Percentiles rank a stretch among this genome's conserved stretches.
Evolutionary conservation across 2,113 vertebrate species (phyloP).

Genomic region (Pantherophis guttatus): DNA sequence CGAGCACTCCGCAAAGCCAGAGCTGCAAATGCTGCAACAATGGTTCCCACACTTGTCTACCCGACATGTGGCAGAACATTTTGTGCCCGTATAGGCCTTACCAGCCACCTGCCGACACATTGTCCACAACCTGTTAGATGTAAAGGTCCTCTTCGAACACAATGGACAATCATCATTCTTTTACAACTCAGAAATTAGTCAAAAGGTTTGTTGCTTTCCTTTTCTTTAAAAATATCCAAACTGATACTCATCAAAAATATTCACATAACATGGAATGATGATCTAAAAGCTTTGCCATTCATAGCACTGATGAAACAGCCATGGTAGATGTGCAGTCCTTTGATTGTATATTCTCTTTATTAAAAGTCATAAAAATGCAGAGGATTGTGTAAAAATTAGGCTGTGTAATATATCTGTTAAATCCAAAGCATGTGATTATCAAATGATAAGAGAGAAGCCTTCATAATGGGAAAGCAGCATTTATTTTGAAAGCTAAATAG

Average conservation of each 20-base stretch:
- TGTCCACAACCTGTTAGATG: too few species aligned
- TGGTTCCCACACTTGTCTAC: too few species aligned
- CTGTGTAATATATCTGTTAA: constrained; percentile 57
- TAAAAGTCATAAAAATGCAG: constrained; percentile 63
- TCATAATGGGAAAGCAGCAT: constrained; percentile 41
- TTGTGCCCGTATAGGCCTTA: too few species aligned
- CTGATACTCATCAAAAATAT: not conserved
- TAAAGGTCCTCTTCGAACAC: too few species aligned
- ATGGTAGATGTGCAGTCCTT: not conserved
- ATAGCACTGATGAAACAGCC: not conserved
- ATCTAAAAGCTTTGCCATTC: not conserved
- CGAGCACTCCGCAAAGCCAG: too few species aligned
- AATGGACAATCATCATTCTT: not conserved
- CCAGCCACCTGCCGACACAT: too few species aligned
- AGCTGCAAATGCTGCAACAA: too few species aligned
- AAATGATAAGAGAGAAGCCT: constrained; percentile 55
- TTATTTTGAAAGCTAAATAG: constrained; percentile 7
- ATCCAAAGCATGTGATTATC: constrained; percentile 61
- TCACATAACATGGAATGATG: not conserved
- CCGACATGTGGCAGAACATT: too few species aligned
- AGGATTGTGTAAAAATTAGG: constrained; percentile 57
- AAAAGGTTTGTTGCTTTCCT: not conserved
- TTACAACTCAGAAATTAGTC: not conserved
- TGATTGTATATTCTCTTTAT: constrained; percentile 41
- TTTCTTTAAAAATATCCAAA: not conserved